Evolutionary conservation across 1,140 invertebrate genomes (phyloP).

Genomic region (Leptinotarsa lineolata): DNA sequence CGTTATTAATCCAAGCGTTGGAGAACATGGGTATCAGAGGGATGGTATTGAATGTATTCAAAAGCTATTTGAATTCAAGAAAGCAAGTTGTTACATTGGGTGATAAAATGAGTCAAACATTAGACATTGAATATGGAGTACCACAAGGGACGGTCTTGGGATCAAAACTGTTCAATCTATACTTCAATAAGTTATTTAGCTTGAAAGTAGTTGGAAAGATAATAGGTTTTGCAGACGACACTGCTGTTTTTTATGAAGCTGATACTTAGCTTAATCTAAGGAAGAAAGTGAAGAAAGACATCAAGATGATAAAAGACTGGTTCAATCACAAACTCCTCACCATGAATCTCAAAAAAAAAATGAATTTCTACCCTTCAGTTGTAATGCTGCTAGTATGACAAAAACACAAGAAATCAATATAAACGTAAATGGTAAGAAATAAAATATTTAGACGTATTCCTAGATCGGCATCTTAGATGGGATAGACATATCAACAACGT

Average conservation of each 20-base stretch:
- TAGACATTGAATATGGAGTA: slow-evolving; percentile 15
- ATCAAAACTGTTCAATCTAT: slow-evolving; percentile 4
- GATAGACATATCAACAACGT: slow-evolving; percentile 11
- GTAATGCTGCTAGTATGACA: slow-evolving; percentile 13
- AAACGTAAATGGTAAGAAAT: slow-evolving; percentile 9
- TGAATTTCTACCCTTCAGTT: slow-evolving; percentile 11
- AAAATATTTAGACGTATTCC: slow-evolving; percentile 4
- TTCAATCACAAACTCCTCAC: slow-evolving; percentile 12
- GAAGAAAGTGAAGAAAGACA: slow-evolving; percentile 1
- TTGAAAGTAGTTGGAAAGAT: slow-evolving; percentile 10
- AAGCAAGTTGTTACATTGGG: slow-evolving; percentile 14
- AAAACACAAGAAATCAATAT: neutral
- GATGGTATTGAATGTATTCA: slow-evolving; percentile 1
- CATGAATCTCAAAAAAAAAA: slow-evolving; percentile 10
- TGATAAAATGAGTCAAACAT: neutral
- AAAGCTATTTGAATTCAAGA: slow-evolving; percentile 17
- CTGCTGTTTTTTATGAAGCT: slow-evolving; percentile 16
- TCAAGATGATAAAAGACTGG: slow-evolving; percentile 14
- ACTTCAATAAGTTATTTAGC: slow-evolving; percentile 1
- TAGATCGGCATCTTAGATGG: slow-evolving; percentile 7
- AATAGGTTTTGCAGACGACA: slow-evolving; percentile 10
- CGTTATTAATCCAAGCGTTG: slow-evolving; percentile 2
- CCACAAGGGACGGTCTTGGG: too few species aligned
- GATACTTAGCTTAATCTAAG: slow-evolving; percentile 13
- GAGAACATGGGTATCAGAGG: slow-evolving; percentile 14